phyloP scores from a whole-genome alignment of 2,888 invertebrate species.

The Bursaphelenchus okinawaensis region DNA sequence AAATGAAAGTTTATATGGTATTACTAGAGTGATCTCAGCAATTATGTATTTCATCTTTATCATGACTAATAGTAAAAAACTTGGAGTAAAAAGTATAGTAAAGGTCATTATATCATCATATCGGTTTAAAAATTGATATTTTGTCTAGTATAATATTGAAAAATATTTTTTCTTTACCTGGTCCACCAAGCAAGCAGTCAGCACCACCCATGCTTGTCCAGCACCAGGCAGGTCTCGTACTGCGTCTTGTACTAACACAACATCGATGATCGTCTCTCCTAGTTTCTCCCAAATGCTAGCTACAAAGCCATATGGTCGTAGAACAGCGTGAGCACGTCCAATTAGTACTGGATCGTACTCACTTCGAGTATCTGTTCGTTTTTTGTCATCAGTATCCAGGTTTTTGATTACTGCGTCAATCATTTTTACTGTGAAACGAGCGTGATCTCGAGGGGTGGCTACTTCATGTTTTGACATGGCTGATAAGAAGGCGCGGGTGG shows the following conservation, averaged over 20 bases:
- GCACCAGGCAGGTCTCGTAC: slow-evolving; percentile 55
- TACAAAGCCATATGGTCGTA: slow-evolving; percentile 50
- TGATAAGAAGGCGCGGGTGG: slow-evolving; percentile 52
- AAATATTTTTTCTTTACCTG: slow-evolving; percentile 31
- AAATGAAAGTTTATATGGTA: too few relatives aligned
- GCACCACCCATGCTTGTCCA: slow-evolving; percentile 56
- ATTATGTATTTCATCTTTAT: too few relatives aligned
- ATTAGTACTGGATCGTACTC: slow-evolving; percentile 42
- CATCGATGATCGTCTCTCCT: slow-evolving; percentile 55
- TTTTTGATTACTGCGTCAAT: slow-evolving; percentile 52
- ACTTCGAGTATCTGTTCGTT: slow-evolving; percentile 50
- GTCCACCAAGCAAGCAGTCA: slow-evolving; percentile 55
- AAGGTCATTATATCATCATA: too few relatives aligned
- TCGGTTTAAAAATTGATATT: too few relatives aligned
- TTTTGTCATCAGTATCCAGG: slow-evolving; percentile 45
- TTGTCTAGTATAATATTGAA: slow-evolving; percentile 3
- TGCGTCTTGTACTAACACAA: slow-evolving; percentile 51
- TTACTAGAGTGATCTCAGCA: too few relatives aligned
- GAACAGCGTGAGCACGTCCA: slow-evolving; percentile 41
- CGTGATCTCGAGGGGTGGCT: slow-evolving; percentile 49
- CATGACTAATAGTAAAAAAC: too few relatives aligned
- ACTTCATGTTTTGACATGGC: slow-evolving; percentile 51
- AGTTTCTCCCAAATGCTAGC: slow-evolving; percentile 50
- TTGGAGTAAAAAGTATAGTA: too few relatives aligned
- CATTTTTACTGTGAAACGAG: slow-evolving; percentile 50